Conservation (phyloP, 2,797 vertebrate genomes). For the Amblyraja radiata region DNA sequence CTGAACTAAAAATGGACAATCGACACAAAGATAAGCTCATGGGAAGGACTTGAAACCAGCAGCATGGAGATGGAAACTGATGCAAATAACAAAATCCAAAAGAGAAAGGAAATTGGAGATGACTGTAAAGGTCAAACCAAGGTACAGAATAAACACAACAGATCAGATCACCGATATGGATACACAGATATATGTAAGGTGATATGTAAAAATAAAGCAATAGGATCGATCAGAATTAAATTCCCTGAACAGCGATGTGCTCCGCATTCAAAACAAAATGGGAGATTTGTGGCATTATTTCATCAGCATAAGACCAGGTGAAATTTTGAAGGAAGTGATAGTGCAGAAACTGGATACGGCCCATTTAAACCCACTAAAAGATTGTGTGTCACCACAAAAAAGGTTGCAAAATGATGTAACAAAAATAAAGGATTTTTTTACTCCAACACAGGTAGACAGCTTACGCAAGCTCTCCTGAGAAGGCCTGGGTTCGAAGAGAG, state of each 20-base stretch:
- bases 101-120: not conserved
- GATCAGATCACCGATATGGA: not conserved
- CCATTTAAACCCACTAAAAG: too few species aligned
- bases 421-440: too few species aligned
- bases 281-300: not conserved
- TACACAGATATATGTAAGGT: not conserved
- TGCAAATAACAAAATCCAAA: not conserved
- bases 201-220: not conserved
- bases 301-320: not conserved
- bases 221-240: not conserved
- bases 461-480: too few species aligned
- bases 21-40: too few species aligned
- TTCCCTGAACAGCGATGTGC: not conserved
- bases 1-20: too few species aligned
- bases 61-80: not conserved
- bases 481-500: too few species aligned
- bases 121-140: not conserved
- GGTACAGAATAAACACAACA: not conserved
- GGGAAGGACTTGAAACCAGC: not conserved
- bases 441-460: too few species aligned
- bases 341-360: too few species aligned
- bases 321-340: not conserved
- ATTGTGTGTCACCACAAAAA: too few species aligned
- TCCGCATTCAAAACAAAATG: not conserved
- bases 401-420: too few species aligned